Evolutionary conservation across 2,888 invertebrate genomes (phyloP).

Genomic region (Aplocera efformata): DNA sequence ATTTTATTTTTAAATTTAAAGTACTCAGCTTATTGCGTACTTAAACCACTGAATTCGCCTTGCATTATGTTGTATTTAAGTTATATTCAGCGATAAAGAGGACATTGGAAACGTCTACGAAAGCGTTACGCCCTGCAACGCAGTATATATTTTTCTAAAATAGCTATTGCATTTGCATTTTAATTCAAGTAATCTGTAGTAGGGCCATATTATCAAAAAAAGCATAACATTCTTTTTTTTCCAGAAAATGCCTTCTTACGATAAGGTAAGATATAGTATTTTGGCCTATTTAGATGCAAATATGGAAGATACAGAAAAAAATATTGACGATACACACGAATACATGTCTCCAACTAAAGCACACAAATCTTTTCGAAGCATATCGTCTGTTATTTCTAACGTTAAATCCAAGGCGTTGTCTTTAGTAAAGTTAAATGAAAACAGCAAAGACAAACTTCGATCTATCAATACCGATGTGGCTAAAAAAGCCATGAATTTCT

Average conservation of each 20-base stretch:
- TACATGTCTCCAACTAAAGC: constrained; percentile 55
- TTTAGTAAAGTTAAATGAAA: constrained; percentile 66
- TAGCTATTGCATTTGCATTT: too few species aligned
- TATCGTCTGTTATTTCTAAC: constrained; percentile 73
- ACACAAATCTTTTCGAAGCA: constrained; percentile 46
- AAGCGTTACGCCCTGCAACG: too few species aligned
- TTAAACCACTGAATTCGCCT: too few species aligned
- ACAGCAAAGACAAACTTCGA: constrained; percentile 42
- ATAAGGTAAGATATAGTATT: constrained; percentile 67
- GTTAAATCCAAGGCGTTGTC: constrained; percentile 77
- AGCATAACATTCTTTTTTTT: constrained; percentile 26
- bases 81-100: too few species aligned
- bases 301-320: constrained; percentile 38
- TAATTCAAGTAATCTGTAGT: too few species aligned
- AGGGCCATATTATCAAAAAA: too few species aligned
- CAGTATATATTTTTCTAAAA: too few species aligned
- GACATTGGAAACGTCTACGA: too few species aligned
- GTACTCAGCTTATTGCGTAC: too few species aligned
- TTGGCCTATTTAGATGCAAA: constrained; percentile 65
- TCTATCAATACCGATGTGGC: constrained; percentile 44
- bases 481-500: constrained; percentile 50
- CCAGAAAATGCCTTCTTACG: constrained; percentile 73
- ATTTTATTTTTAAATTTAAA: too few species aligned
- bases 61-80: too few species aligned
- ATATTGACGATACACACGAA: constrained; percentile 35